Percentiles rank a stretch among this genome's conserved stretches.
Evolutionary conservation across 2,113 vertebrate species (phyloP).

Genomic region (Apodemus speciosus): DNA sequence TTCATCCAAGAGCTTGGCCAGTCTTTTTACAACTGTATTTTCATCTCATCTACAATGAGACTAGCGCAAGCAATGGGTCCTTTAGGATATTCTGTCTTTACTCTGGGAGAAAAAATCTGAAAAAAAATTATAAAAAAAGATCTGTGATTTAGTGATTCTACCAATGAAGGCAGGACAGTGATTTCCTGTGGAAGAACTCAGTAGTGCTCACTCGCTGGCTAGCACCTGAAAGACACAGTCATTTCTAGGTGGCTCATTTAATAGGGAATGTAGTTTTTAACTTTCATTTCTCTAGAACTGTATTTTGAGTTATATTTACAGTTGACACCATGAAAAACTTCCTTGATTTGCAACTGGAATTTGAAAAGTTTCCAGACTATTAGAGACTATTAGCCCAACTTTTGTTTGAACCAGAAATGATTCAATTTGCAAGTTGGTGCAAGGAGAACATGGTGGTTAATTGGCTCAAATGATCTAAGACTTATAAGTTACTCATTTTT

Average conservation of each 20-base stretch:
- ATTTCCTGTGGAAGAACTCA: background rate
- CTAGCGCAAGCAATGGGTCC: background rate
- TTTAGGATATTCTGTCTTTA: conserved; percentile 57
- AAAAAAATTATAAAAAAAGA: conserved; percentile 31
- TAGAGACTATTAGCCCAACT: background rate
- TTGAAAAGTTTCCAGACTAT: conserved; percentile 5
- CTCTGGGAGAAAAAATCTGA: conserved; percentile 59
- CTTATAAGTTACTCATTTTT: background rate
- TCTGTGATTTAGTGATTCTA: background rate
- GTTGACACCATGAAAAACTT: background rate
- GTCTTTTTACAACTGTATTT: conserved; percentile 24
- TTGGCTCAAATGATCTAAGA: conserved; percentile 29
- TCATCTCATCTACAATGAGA: conserved; percentile 24
- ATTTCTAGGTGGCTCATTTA: background rate
- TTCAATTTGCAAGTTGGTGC: conserved; percentile 1
- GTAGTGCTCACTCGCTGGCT: background rate
- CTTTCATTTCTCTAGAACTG: background rate
- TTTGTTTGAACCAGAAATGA: conserved; percentile 35
- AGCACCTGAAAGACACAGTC: background rate
- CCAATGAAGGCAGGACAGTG: background rate
- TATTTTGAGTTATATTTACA: conserved; percentile 16
- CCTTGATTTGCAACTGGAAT: background rate
- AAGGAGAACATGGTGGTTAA: conserved; percentile 13
- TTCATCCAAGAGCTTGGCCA: conserved; percentile 47
- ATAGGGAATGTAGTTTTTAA: background rate